These are phyloP conservation scores for Syritta pipiens DNA, from an alignment of 2,888 invertebrate genomes.

Conservation along the genomic window DNA sequence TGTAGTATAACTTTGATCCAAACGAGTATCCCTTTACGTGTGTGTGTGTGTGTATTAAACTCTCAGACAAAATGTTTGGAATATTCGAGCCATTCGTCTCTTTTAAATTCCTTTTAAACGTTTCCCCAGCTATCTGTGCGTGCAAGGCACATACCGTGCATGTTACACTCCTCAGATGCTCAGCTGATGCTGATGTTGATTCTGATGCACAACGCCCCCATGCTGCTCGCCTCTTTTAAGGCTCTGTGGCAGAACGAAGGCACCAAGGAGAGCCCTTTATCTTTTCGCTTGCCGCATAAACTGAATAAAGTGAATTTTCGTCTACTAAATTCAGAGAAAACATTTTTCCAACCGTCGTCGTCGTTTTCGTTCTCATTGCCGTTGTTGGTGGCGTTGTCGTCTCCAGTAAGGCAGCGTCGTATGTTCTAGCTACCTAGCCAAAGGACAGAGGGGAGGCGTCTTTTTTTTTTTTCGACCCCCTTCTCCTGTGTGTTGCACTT, in stretches of 20 bases:
- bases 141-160: neutral
- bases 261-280: constrained; percentile 34
- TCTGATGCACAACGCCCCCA: neutral
- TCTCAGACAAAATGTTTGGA: constrained; percentile 42
- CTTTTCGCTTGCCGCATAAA: constrained; percentile 40
- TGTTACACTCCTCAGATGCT: constrained; percentile 20
- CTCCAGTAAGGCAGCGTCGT: too few species aligned
- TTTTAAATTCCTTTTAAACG: constrained; percentile 49
- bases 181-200: constrained; percentile 19
- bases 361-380: too few species aligned
- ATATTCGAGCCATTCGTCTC: constrained; percentile 53
- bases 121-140: constrained; percentile 3
- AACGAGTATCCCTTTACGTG: constrained; percentile 22
- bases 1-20: constrained; percentile 15
- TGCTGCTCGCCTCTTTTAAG: too few species aligned
- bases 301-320: constrained; percentile 62
- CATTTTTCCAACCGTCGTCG: constrained; percentile 28
- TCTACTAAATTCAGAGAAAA: constrained; percentile 35
- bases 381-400: too few species aligned
- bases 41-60: too few species aligned
- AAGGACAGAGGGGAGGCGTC: too few species aligned
- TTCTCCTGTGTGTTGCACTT: constrained; percentile 5
- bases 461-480: neutral
- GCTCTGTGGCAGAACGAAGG: constrained; percentile 5
- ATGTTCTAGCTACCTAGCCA: too few species aligned